A percentile compares a stretch with the other conserved stretches of the same genome.
phyloP scores from a whole-genome alignment of 2,888 invertebrate species.

The Drosophila hawaiiensis region DNA sequence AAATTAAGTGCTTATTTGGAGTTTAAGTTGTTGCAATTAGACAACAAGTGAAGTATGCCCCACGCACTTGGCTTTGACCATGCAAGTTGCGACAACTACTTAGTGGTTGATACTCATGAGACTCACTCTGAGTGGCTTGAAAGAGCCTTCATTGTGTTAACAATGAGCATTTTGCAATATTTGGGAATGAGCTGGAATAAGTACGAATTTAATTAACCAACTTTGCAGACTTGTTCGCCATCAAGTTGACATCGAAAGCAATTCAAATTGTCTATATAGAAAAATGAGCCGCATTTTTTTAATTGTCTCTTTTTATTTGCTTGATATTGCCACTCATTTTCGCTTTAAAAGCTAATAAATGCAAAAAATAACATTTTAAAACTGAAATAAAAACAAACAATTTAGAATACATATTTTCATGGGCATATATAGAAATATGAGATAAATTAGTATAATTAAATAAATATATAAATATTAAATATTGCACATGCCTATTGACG shows the following conservation, averaged over 20 bases:
- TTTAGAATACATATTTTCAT: neutral
- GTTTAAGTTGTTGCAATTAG: constrained; percentile 77
- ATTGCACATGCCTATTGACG: neutral
- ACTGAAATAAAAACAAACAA: neutral
- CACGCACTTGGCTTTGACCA: constrained; percentile 56
- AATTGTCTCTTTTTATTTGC: neutral
- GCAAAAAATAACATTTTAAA: neutral
- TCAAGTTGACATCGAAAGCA: constrained; percentile 37
- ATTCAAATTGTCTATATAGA: neutral
- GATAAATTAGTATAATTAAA: neutral
- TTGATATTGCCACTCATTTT: neutral
- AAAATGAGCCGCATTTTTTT: neutral
- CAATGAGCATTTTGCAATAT: constrained; percentile 4
- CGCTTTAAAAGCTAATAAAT: neutral
- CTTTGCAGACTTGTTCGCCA: constrained; percentile 44
- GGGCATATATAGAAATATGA: neutral
- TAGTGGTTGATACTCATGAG: constrained; percentile 23
- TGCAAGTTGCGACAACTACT: constrained; percentile 40
- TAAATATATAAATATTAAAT: neutral
- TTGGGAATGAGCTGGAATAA: neutral
- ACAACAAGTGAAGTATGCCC: constrained; percentile 57
- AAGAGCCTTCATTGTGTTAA: constrained; percentile 14
- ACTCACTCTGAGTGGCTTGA: constrained; percentile 8
- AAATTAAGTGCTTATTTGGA: constrained; percentile 78
- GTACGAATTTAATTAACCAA: constrained; percentile 41